These are phyloP conservation scores for Pyrocoelia pectoralis DNA, from an alignment of 2,888 invertebrate genomes.

Conservation along the genomic window DNA sequence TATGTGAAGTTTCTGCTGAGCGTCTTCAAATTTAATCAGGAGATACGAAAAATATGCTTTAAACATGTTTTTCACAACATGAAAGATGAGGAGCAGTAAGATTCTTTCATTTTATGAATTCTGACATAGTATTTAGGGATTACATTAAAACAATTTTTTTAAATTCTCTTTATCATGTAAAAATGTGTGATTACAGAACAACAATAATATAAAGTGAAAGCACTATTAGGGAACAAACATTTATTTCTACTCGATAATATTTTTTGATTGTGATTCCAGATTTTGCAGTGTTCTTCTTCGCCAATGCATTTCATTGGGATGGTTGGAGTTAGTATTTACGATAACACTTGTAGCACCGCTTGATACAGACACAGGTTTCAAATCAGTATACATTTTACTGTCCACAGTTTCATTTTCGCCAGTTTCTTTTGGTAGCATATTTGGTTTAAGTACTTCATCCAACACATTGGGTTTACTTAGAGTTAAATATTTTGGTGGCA, in stretches of 20 bases:
- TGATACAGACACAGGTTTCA: slow-evolving; percentile 40
- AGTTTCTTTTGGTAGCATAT: neutral
- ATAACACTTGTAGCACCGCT: slow-evolving; percentile 50
- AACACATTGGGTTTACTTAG: slow-evolving; percentile 39
- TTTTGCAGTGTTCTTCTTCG: slow-evolving; percentile 59
- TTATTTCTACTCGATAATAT: neutral
- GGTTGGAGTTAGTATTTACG: slow-evolving; percentile 47
- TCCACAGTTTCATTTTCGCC: slow-evolving; percentile 17
- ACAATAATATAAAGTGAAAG: no score
- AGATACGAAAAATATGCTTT: no score
- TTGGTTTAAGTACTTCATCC: slow-evolving; percentile 32
- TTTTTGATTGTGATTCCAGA: slow-evolving; percentile 42
- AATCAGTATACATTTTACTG: slow-evolving; percentile 40
- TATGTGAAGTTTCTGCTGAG: no score
- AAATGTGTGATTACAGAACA: no score
- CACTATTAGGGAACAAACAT: no score
- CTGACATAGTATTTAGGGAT: no score
- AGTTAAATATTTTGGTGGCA: slow-evolving; percentile 56
- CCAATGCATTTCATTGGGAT: slow-evolving; percentile 60
- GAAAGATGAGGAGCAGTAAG: no score
- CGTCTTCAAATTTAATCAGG: no score
- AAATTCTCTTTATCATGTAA: no score
- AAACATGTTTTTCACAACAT: no score
- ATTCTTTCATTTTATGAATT: no score
- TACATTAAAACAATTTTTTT: no score